Evolutionary conservation across 2,888 invertebrate species (phyloP).

Genomic region (Trissolcus japonicus): DNA sequence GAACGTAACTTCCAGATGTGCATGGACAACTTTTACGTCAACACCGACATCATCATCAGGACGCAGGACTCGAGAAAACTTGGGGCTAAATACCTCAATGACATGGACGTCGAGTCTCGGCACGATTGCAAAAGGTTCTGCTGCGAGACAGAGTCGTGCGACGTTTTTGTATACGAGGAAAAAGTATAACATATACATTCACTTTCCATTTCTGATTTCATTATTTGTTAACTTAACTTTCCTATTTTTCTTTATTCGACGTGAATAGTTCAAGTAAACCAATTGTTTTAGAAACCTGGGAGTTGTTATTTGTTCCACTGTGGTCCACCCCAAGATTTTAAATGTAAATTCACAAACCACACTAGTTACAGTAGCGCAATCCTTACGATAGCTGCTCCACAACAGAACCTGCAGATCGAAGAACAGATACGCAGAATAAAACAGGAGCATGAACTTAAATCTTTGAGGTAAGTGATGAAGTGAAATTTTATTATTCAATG

Average conservation of each 20-base stretch:
- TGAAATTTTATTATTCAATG: too few species aligned
- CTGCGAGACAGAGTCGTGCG: slow-evolving; percentile 91
- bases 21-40: slow-evolving; percentile 88
- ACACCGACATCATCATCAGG: slow-evolving; percentile 92
- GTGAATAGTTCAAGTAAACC: not conserved
- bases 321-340: slow-evolving; percentile 92
- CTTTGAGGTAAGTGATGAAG: slow-evolving; percentile 79
- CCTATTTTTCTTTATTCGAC: not conserved
- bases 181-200: slow-evolving; percentile 78
- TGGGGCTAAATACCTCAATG: slow-evolving; percentile 92
- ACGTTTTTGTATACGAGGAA: slow-evolving; percentile 94
- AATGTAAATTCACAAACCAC: slow-evolving; percentile 94
- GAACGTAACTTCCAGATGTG: slow-evolving; percentile 83
- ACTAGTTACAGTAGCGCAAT: slow-evolving; percentile 92
- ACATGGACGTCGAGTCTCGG: slow-evolving; percentile 87
- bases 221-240: not conserved
- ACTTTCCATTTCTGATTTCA: too few species aligned
- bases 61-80: slow-evolving; percentile 92
- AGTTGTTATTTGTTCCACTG: slow-evolving; percentile 95
- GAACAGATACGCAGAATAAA: slow-evolving; percentile 84
- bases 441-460: slow-evolving; percentile 85
- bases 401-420: slow-evolving; percentile 80
- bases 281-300: slow-evolving; percentile 82
- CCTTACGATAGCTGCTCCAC: slow-evolving; percentile 80
- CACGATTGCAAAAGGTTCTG: slow-evolving; percentile 90